Conservation (phyloP, 1,140 invertebrate species). For the Venustaconcha ellipsiformis region DNA sequence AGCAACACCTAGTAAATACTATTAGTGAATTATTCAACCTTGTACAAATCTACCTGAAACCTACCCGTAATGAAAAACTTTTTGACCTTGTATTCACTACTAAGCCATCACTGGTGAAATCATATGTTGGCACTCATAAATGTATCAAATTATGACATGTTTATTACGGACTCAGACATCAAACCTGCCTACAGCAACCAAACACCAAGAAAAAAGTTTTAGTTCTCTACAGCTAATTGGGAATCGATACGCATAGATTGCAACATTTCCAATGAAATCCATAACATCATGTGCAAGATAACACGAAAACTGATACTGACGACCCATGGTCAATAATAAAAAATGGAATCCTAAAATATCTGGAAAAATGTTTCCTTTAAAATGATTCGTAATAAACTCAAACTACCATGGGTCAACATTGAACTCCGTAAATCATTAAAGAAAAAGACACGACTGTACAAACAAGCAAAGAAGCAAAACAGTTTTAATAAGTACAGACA, state of each 20-base stretch:
- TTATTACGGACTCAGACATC: constrained; percentile 11
- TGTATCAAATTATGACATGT: constrained; percentile 21
- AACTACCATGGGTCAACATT: constrained; percentile 21
- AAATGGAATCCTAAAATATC: constrained; percentile 5
- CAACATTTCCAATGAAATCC: background rate
- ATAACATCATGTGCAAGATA: background rate
- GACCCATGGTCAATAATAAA: constrained; percentile 18
- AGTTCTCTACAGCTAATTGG: constrained; percentile 20
- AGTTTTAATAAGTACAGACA: constrained; percentile 10
- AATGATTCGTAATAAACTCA: constrained; percentile 2
- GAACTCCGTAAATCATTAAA: constrained; percentile 15
- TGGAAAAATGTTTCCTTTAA: constrained; percentile 9
- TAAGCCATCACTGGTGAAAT: constrained; percentile 18
- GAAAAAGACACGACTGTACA: constrained; percentile 14
- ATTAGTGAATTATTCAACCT: constrained; percentile 1
- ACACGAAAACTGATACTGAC: constrained; percentile 7
- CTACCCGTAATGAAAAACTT: constrained; percentile 11
- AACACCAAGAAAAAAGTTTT: constrained; percentile 12
- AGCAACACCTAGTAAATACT: background rate
- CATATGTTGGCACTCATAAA: constrained; percentile 14
- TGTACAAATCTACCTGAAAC: constrained; percentile 15
- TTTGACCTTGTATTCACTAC: constrained; percentile 22
- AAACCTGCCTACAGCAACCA: constrained; percentile 10
- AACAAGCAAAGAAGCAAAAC: constrained; percentile 11
- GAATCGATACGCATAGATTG: constrained; percentile 1